Evolutionary conservation across 64 coral and sea anemone genomes (phyloP).

Genomic region (Astreopora myriophthalma): DNA sequence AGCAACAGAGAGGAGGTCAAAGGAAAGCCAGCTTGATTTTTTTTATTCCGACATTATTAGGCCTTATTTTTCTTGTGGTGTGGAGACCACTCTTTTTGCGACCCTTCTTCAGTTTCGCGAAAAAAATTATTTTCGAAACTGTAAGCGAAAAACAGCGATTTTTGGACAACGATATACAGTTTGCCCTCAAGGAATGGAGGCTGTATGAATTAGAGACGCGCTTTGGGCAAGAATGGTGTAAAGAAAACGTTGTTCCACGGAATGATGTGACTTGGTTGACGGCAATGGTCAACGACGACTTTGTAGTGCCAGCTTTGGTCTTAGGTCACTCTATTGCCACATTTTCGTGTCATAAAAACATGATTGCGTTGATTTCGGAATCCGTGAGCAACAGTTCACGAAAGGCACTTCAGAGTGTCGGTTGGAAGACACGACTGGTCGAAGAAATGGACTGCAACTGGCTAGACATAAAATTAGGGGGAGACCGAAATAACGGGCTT

Average conservation of each 20-base stretch:
- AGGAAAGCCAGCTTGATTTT: background rate
- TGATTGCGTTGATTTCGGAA: conserved; percentile 80
- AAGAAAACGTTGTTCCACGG: conserved; percentile 48
- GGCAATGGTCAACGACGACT: conserved; percentile 82
- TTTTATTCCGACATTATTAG: background rate
- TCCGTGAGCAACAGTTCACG: conserved; percentile 44
- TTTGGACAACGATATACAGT: conserved; percentile 43
- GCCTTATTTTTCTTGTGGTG: conserved; percentile 44
- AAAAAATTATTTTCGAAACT: conserved; percentile 45
- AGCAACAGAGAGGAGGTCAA: background rate
- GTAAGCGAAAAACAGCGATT: conserved; percentile 55
- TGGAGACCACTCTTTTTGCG: conserved; percentile 71
- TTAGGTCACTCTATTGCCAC: conserved; percentile 75
- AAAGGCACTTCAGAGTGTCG: conserved; percentile 55
- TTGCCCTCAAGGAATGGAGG: conserved; percentile 80
- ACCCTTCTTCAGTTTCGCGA: conserved; percentile 36
- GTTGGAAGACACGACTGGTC: conserved; percentile 58
- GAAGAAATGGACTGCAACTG: conserved; percentile 88
- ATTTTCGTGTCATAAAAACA: conserved; percentile 83
- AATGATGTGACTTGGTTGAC: conserved; percentile 76
- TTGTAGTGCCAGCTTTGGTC: conserved; percentile 70
- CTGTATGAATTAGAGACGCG: conserved; percentile 69
- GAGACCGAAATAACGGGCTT: conserved; percentile 3
- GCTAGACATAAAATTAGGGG: conserved; percentile 47
- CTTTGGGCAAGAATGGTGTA: conserved; percentile 79